Evolutionary conservation across 35 echinoderm and acorn worm species (phyloP).

Genomic region (Hemicentrotus pulcherrimus): DNA sequence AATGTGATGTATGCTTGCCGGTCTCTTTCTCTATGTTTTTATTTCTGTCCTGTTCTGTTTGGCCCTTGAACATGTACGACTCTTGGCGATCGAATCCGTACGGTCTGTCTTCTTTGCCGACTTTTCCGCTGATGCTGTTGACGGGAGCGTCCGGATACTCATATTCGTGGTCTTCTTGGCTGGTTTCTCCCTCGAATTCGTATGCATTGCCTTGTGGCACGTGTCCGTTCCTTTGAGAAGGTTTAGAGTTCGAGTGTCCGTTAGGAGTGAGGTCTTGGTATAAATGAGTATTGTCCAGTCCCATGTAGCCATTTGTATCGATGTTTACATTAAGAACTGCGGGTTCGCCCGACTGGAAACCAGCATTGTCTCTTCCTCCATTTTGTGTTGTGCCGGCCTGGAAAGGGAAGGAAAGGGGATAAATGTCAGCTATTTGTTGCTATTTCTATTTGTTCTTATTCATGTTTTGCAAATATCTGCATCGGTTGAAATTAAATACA

Average conservation of each 20-base stretch:
- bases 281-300: neutral
- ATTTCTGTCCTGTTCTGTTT: neutral
- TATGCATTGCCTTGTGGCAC: neutral
- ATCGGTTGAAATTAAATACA: no score
- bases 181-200: neutral
- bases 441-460: no score
- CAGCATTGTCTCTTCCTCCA: conserved; percentile 23
- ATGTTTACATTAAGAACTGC: neutral
- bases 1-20: neutral
- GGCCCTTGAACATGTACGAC: neutral
- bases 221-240: conserved; percentile 14
- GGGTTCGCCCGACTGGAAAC: conserved; percentile 3
- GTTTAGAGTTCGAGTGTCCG: neutral
- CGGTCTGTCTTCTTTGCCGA: neutral
- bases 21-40: neutral
- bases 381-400: neutral
- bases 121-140: neutral
- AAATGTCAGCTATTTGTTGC: neutral
- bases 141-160: neutral
- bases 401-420: neutral
- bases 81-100: neutral
- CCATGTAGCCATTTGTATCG: neutral
- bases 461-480: no score
- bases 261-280: neutral
- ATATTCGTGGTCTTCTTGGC: neutral